These are phyloP conservation scores for Cottus gobio DNA, from an alignment of 2,113 vertebrate species.

Conservation along the genomic window DNA sequence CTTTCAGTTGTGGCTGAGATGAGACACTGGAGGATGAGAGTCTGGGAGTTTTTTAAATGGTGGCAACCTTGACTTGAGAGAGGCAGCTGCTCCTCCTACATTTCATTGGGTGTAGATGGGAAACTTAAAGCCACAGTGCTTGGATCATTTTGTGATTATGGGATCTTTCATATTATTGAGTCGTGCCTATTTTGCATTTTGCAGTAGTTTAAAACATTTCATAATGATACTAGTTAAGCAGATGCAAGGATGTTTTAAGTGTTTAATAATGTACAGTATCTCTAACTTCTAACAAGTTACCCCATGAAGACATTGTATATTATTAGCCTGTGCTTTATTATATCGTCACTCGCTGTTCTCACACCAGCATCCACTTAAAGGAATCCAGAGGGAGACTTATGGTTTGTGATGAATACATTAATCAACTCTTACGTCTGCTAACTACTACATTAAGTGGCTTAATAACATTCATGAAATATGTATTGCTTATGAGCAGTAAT, in stretches of 20 bases:
- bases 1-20: constrained; percentile 49
- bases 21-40: constrained; percentile 46
- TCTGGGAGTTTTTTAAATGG: constrained; percentile 14
- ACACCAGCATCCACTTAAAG: neutral
- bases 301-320: neutral
- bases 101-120: neutral
- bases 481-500: neutral
- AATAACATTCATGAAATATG: neutral
- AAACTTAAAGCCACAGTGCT: neutral
- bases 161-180: neutral
- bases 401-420: neutral
- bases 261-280: neutral
- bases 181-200: neutral
- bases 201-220: neutral
- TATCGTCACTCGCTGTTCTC: neutral
- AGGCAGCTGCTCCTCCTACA: neutral
- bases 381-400: neutral
- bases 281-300: neutral
- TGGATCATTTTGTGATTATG: neutral
- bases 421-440: neutral
- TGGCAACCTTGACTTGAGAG: neutral
- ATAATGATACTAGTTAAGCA: neutral
- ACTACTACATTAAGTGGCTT: neutral
- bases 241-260: neutral
- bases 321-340: neutral